Percentiles rank a stretch among this genome's conserved stretches.
phyloP scores from a whole-genome alignment of 2,797 vertebrate genomes.

The Liparis tanakae region DNA sequence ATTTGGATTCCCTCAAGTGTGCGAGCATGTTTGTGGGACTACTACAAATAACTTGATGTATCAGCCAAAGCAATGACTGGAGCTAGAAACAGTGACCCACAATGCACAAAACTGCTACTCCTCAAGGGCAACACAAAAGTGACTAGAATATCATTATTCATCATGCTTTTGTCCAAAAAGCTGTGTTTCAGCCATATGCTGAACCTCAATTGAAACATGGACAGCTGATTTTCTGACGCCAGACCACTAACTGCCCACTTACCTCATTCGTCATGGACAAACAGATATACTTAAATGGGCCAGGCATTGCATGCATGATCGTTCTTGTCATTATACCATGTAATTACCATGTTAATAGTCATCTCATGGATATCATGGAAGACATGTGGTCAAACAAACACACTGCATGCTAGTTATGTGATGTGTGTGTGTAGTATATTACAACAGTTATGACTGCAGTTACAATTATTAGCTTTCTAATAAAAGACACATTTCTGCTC shows the following conservation, averaged over 20 bases:
- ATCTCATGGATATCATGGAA: conserved; percentile 34
- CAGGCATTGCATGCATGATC: conserved; percentile 30
- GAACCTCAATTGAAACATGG: conserved; percentile 23
- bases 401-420: conserved; percentile 1
- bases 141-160: conserved; percentile 39
- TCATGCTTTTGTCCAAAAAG: conserved; percentile 27
- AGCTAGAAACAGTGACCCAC: conserved; percentile 16
- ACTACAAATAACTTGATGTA: conserved; percentile 38
- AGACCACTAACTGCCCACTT: conserved; percentile 25
- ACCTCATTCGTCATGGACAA: conserved; percentile 45
- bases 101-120: conserved; percentile 31
- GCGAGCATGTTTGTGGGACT: conserved; percentile 11
- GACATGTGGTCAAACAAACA: conserved; percentile 36
- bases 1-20: conserved; percentile 46
- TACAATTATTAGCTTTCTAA: neutral
- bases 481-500: neutral
- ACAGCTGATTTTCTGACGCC: conserved; percentile 13
- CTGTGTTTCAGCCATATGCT: neutral
- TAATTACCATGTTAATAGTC: conserved; percentile 44
- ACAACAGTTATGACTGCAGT: neutral
- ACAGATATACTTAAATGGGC: conserved; percentile 30
- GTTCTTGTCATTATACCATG: conserved; percentile 42
- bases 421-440: conserved; percentile 1
- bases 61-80: conserved; percentile 22
- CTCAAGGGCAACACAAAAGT: conserved; percentile 31